Evolutionary conservation across 2,113 vertebrate species (phyloP).

Genomic region (Corythaixoides concolor): DNA sequence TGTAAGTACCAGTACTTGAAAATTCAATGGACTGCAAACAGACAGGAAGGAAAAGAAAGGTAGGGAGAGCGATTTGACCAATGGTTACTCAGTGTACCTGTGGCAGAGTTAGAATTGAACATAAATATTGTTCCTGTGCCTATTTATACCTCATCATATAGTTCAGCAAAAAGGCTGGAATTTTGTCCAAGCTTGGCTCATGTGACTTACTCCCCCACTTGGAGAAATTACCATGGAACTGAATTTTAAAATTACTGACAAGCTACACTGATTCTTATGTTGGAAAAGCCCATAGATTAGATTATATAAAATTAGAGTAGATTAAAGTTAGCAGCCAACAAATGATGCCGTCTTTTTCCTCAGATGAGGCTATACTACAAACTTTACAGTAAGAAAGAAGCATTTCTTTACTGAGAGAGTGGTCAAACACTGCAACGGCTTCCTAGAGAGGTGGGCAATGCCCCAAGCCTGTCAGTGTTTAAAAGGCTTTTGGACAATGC

Average conservation of each 20-base stretch:
- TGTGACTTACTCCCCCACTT: not conserved
- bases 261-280: not conserved
- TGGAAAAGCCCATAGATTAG: not conserved
- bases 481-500: not conserved
- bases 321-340: not conserved
- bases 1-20: not conserved
- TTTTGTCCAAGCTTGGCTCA: not conserved
- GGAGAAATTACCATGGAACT: not conserved
- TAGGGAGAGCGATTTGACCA: not conserved
- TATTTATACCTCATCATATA: not conserved
- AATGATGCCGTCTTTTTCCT: not conserved
- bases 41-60: not conserved
- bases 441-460: not conserved
- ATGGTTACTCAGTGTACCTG: not conserved
- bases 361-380: not conserved
- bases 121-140: not conserved
- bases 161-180: not conserved
- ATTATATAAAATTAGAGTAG: not conserved
- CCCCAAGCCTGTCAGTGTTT: not conserved
- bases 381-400: not conserved
- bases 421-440: not conserved
- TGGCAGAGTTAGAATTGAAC: not conserved
- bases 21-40: not conserved
- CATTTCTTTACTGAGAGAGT: not conserved
- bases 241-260: not conserved